Evolutionary conservation across 2,797 vertebrate species (phyloP).

Genomic region (Syngnathus acus): DNA sequence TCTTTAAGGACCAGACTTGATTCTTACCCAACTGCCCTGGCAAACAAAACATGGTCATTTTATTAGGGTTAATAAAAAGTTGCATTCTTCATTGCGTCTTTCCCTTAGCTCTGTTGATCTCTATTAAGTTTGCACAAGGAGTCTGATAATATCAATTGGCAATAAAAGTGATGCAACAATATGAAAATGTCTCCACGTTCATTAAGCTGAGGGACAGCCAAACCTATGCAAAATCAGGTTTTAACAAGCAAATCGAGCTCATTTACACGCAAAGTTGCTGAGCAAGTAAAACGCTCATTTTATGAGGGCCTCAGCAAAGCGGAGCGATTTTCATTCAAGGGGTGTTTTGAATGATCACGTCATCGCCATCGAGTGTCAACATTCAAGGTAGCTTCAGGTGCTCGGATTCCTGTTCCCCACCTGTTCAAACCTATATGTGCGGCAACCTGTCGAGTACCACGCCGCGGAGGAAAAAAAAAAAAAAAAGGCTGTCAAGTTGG

Average conservation of each 20-base stretch:
- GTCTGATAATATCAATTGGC: no score
- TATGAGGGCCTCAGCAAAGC: background rate
- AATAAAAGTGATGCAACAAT: no score
- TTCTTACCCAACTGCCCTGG: background rate
- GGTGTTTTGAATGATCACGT: slow-evolving; percentile 20
- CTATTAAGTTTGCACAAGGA: background rate
- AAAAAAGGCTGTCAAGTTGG: slow-evolving; percentile 17
- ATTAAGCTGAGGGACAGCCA: background rate
- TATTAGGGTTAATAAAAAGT: background rate
- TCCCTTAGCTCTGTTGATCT: background rate
- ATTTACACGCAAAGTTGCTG: slow-evolving; percentile 1
- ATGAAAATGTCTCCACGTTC: no score
- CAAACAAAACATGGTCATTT: background rate
- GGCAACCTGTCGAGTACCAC: background rate
- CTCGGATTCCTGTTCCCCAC: background rate
- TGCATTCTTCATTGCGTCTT: background rate
- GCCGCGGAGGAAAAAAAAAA: background rate
- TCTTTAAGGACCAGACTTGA: background rate
- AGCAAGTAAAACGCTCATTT: background rate
- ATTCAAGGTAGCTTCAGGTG: background rate
- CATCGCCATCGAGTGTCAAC: slow-evolving; percentile 1
- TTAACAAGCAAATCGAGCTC: background rate
- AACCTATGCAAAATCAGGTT: background rate
- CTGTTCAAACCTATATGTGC: background rate
- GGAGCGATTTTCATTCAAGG: background rate